Percentiles rank a stretch among this genome's conserved stretches.
Conservation (phyloP, 2,888 invertebrate species). For the Melinopterus prodromus region DNA sequence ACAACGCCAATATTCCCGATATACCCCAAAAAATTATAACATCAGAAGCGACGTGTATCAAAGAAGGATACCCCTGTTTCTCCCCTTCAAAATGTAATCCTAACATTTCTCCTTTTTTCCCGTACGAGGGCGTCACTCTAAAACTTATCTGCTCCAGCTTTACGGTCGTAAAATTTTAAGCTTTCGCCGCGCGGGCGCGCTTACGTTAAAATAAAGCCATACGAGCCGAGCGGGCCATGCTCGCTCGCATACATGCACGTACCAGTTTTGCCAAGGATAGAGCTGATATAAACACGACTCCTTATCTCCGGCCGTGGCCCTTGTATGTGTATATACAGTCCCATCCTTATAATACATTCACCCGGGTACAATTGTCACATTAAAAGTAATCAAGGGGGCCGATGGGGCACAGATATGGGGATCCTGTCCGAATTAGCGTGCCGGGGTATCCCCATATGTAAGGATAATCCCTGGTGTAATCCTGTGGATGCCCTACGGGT, state of each 20-base stretch:
- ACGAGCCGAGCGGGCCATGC: slow-evolving; percentile 8
- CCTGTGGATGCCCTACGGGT: slow-evolving; percentile 52
- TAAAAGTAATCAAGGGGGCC: slow-evolving; percentile 24
- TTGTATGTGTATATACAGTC: slow-evolving; percentile 9
- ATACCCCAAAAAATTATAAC: too few species aligned
- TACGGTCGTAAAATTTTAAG: slow-evolving; percentile 18
- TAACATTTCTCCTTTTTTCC: not conserved
- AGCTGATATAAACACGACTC: slow-evolving; percentile 11
- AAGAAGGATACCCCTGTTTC: not conserved
- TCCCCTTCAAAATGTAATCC: not conserved
- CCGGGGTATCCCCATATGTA: slow-evolving; percentile 52
- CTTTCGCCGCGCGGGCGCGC: slow-evolving; percentile 21
- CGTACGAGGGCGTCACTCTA: slow-evolving; percentile 10
- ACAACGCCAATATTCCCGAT: too few species aligned
- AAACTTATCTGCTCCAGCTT: slow-evolving; percentile 19
- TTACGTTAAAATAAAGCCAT: slow-evolving; percentile 20
- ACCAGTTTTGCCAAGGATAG: not conserved
- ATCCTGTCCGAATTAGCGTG: slow-evolving; percentile 14
- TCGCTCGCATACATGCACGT: slow-evolving; percentile 13
- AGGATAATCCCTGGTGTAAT: slow-evolving; percentile 60
- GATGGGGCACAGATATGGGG: slow-evolving; percentile 23
- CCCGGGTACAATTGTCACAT: slow-evolving; percentile 23
- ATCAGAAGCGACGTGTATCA: not conserved
- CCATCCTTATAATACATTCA: not conserved
- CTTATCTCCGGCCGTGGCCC: not conserved